Base-by-base conservation (phyloP, 2,888 invertebrate species). In the Laothoe populi region DNA sequence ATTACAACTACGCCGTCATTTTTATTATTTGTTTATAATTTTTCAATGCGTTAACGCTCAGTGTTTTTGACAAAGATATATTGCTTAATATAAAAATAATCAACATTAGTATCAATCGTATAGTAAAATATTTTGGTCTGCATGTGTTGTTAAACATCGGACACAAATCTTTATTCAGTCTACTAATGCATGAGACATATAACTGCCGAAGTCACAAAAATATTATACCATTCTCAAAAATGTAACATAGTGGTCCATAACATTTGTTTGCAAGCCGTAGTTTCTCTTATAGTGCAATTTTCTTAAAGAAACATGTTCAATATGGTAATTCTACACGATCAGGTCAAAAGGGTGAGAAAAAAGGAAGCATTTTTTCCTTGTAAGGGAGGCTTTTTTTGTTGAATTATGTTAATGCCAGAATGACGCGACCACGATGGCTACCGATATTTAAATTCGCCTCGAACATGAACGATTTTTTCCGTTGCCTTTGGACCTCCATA, bases 391-490 rank as follows among this genome's bases (percentile, higher is more conserved):
- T 83, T 89, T 89, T 86, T 90, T 88, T 88, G 87, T 85, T 83
- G 85, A 87, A 87, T 90, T 92, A 92, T 91, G 90, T 83, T 89
- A 91, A 91, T 90, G 78, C 69, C 67, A 72, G 77, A 84, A 81
- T 84, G 90, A 86, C 85, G 85, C 82, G 79, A 79, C 82, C 74
- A 78, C 77, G 73, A 73, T 82, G 73, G 83, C 84, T 84, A 83
- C 83, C 84, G 81, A 90, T 88, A 90, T 90, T 90, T 88, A 89
- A 89, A 89, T 90, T 84, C 79, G 75, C 73, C 72, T 19, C 77
- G 70, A 77, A 77, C 77, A 77, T 77, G 75, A 78, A 76, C 78
- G 74, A 77, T 79, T 81, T 85, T 85, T 82, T 73, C 63, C 64
- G 73, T 68, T 70, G 67, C 72, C 75, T 71, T 79, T 77, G 78